Base-by-base conservation (phyloP, 1,140 invertebrate species). In the Papilio dardanus region DNA sequence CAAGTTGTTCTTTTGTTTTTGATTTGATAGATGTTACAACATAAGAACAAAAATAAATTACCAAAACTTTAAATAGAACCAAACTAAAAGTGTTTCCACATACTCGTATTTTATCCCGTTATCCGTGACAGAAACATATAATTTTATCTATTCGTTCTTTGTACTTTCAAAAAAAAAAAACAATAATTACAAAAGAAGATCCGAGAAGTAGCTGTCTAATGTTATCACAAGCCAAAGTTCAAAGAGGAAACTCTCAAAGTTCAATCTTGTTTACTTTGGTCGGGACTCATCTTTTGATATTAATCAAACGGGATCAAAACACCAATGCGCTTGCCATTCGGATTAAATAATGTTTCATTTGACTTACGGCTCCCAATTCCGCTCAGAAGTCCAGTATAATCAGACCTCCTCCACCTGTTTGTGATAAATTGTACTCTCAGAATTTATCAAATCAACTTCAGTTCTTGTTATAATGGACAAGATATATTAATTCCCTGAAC, bases 331-430 rank as follows among this genome's bases (percentile, higher is more conserved):
- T 81, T 69, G 75, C 76, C 74, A 42, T 76, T 69, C 28, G 66
- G 42, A 54, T 73, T 77, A 74, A 77, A 76, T 71, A 78, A 77
- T 69, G 76, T 74, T 79, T 68, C 74, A 78, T 77, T 80, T 77
- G 74, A 78, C 74, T 74, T 77, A 76, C 73, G 40, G 62, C 46
- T 54, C 46, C 71, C 24, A 21, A 73, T 73, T 54, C 31, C 33
- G 46, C 37, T 7, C 42, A 68, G 30, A 67, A 30, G 21, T 71
- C 80, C 74, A 50, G 24, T 71, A 66, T 77, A 81, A 24, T 12
- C 5, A 46, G 77, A 77, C 40, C 76, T 35, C 67, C 35, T 24
- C 21, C 40, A 50, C 68, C 42, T 71, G 68, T 71, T 71, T 68
- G 66, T 37, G 19, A 68, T 68, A 68, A 68, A 68, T 68, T 68